Evolutionary conservation across 2,113 vertebrate genomes (phyloP), one percentile per base, ranked within the genome.

Genomic region (Lepisosteus osseus): DNA sequence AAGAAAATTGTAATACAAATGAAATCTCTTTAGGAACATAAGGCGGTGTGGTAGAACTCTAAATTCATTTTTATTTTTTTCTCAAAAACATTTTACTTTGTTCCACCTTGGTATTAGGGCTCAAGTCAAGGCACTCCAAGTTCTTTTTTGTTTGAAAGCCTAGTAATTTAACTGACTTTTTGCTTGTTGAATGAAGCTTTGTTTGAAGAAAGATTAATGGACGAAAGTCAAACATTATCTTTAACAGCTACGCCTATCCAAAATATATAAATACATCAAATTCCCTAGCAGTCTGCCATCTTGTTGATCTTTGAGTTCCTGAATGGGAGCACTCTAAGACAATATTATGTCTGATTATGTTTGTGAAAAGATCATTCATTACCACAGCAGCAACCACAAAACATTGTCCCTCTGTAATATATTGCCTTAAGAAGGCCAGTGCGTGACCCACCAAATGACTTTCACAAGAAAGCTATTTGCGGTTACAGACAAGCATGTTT

Each of bases 181-280:
- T 62, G 54, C 68, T 67, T 42, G n/a, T 54, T 73, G 68, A 65
- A 69, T 65, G 71, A 69, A 61, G 71, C 68, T 45, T 56, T 61
- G 67, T 65, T 62, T 69, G 63, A 63, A 61, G 56, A 67, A 66
- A 73, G 71, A 77, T 67, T 70, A 68, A 77, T 77, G 63, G 75
- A 70, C 62, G 61, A 66, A 77, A 73, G 65, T 73, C 75, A 77
- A 77, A 77, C 75, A 73, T 77, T 77, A 77, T 77, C 68, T 74
- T 77, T 70, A 71, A 74, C 64, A 74, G 68, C 76, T 68, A 54
- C 45, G 45, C 45, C 56, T 51, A 56, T 77, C 67, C 71, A 77
- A 73, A 62, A 54, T 65, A 67, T 67, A 72, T 47, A 69, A 65
- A 72, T 54, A 65, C 11, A 66, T 68, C 67, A 7, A 47, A 55